These are phyloP conservation scores for Eledona agricola DNA, from an alignment of 2,888 invertebrate species.

Conservation along the genomic window DNA sequence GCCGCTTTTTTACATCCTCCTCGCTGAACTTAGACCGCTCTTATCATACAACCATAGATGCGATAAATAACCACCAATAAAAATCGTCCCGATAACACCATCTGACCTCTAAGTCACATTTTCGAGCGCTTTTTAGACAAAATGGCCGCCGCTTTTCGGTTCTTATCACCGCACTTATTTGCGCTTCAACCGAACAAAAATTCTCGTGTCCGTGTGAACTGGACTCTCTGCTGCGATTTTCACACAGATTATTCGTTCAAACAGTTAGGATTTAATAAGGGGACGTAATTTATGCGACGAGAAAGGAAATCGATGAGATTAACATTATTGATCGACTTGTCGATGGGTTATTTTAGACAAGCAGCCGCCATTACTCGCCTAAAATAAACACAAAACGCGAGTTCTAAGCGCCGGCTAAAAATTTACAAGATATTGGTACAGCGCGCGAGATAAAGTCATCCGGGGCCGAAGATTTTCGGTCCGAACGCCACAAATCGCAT, in stretches of 20 bases:
- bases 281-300: slow-evolving; percentile 21
- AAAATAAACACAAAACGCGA: slow-evolving; percentile 14
- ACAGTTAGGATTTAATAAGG: slow-evolving; percentile 31
- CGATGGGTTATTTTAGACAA: slow-evolving; percentile 16
- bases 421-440: too few species aligned
- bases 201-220: slow-evolving; percentile 17
- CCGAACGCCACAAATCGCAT: too few species aligned
- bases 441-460: too few species aligned
- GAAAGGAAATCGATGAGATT: slow-evolving; percentile 18
- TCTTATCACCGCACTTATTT: too few species aligned
- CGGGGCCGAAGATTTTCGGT: too few species aligned
- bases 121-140: too few species aligned
- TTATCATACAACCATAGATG: slow-evolving; percentile 18
- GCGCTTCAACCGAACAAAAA: slow-evolving; percentile 2
- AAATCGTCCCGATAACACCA: too few species aligned
- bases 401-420: slow-evolving; percentile 4
- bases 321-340: slow-evolving; percentile 12
- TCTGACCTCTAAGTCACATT: too few species aligned
- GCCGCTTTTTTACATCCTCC: slow-evolving; percentile 6
- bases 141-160: too few species aligned
- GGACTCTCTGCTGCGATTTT: slow-evolving; percentile 6
- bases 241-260: slow-evolving; percentile 15
- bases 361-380: slow-evolving; percentile 1
- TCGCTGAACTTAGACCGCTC: slow-evolving; percentile 24
- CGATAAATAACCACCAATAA: too few species aligned